Base-by-base conservation (phyloP, 37 sponge, comb jelly and placozoan genomes). In the Crambe crambe region DNA sequence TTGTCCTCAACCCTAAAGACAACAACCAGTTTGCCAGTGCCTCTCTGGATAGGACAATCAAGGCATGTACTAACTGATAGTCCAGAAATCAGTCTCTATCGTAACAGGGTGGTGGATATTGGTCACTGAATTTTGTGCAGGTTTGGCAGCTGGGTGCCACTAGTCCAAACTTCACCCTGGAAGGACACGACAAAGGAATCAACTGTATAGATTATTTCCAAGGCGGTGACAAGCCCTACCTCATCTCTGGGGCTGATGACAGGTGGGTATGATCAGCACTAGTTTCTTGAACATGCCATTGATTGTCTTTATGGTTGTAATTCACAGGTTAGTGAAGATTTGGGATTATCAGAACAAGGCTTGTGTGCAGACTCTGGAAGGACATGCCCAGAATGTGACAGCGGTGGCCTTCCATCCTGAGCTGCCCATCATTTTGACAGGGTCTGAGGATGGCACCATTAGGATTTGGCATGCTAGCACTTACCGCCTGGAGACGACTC, bases 1-100 rank as follows among this genome's bases (percentile, higher is more conserved):
- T 98, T 32, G 99, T 93, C 12, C 78, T 98, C 80, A 98, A 98
- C 82, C 99, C 99, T 35, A 98, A 98, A 75, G 99, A 98, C 82
- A 95, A 86, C 88, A 98, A 98, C 92, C 96, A 91, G 74, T 98
- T 98, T 78, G 99, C 94, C 62, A 95, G 94, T 78, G 94, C 94
- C 56, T 92, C 94, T 36, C 89, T 98, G 22, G 99, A 98, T 76
- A 74, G 89, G 31, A 96, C 94, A 26, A 86, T 98, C 76, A 93
- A 96, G 87, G 97, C 88, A 73, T 18, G 43, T 0, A 21, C n/a
- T n/a, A n/a, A n/a, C n/a, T n/a, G n/a, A n/a, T n/a, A n/a, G n/a
- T n/a, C n/a, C n/a, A n/a, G n/a, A n/a, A n/a, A n/a, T n/a, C n/a
- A n/a, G n/a, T n/a, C n/a, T n/a, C n/a, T n/a, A n/a, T n/a, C n/a